Conservation (phyloP, 2,888 invertebrate species). For the Drosophila neotestacea region DNA sequence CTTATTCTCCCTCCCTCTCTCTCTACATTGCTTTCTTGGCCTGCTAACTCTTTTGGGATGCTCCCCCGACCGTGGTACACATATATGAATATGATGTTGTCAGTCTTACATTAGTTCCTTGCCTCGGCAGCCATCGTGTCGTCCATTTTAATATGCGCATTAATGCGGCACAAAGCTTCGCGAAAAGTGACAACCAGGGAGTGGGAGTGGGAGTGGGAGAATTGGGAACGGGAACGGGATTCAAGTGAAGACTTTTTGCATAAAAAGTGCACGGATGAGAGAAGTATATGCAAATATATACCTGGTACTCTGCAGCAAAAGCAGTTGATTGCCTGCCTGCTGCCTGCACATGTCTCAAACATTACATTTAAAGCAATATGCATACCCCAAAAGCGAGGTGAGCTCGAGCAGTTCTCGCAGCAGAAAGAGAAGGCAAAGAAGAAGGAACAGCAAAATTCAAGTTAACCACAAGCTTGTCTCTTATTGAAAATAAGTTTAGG, state of each 20-base stretch:
- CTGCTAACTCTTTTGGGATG: constrained; percentile 52
- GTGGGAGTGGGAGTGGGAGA: background rate
- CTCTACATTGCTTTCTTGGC: background rate
- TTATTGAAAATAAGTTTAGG: background rate
- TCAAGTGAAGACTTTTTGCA: constrained; percentile 25
- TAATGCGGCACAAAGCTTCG: constrained; percentile 75
- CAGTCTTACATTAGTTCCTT: constrained; percentile 61
- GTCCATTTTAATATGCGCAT: constrained; percentile 70
- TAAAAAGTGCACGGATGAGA: constrained; percentile 23
- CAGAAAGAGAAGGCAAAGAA: background rate
- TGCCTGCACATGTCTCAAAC: constrained; percentile 41
- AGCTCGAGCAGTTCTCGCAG: background rate
- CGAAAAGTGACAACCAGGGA: constrained; percentile 65
- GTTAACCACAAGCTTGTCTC: background rate
- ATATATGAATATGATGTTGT: constrained; percentile 54
- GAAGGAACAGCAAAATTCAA: background rate
- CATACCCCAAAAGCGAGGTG: constrained; percentile 11
- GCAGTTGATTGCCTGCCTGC: constrained; percentile 61
- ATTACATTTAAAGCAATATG: constrained; percentile 40
- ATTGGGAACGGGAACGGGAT: background rate
- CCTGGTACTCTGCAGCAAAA: constrained; percentile 32
- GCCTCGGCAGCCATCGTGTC: constrained; percentile 18
- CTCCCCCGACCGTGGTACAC: background rate
- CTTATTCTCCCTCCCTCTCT: no score
- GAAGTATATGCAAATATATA: constrained; percentile 68